These are phyloP conservation scores for Macropus fuliginosus DNA, from an alignment of 2,797 vertebrate species.

Conservation along the genomic window DNA sequence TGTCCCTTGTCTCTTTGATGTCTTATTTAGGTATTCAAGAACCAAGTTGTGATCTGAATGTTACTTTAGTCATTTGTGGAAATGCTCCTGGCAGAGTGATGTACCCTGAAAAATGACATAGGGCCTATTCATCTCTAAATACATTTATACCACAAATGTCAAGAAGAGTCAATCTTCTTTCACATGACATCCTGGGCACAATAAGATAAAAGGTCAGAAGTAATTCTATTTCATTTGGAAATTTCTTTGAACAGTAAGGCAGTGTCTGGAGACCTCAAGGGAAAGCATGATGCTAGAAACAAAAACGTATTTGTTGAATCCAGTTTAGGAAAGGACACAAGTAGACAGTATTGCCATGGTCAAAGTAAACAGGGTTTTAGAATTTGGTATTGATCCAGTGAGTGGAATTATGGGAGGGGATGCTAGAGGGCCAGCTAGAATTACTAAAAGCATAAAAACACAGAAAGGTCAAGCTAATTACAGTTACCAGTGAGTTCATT, in stretches of 20 bases:
- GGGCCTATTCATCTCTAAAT: slow-evolving; percentile 59
- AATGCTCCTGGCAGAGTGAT: slow-evolving; percentile 51
- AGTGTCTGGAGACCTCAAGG: slow-evolving; percentile 59
- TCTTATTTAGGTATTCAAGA: not conserved
- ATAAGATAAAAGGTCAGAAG: slow-evolving; percentile 65
- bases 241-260: slow-evolving; percentile 73
- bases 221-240: slow-evolving; percentile 66
- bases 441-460: slow-evolving; percentile 59
- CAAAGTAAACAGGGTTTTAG: slow-evolving; percentile 65
- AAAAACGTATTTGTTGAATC: slow-evolving; percentile 62
- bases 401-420: slow-evolving; percentile 43
- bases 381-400: slow-evolving; percentile 69
- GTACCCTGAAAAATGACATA: slow-evolving; percentile 60
- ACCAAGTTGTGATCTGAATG: slow-evolving; percentile 21
- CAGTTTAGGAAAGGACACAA: slow-evolving; percentile 36
- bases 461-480: slow-evolving; percentile 58
- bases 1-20: not conserved
- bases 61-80: slow-evolving; percentile 55
- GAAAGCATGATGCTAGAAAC: slow-evolving; percentile 59
- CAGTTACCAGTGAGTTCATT: slow-evolving; percentile 56
- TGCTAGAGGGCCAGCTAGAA: slow-evolving; percentile 70
- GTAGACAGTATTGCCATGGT: slow-evolving; percentile 57
- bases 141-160: slow-evolving; percentile 22
- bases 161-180: slow-evolving; percentile 71
- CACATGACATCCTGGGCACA: slow-evolving; percentile 57